Evolutionary conservation across 1,140 invertebrate species (phyloP).

Genomic region (Gryon sp.): DNA sequence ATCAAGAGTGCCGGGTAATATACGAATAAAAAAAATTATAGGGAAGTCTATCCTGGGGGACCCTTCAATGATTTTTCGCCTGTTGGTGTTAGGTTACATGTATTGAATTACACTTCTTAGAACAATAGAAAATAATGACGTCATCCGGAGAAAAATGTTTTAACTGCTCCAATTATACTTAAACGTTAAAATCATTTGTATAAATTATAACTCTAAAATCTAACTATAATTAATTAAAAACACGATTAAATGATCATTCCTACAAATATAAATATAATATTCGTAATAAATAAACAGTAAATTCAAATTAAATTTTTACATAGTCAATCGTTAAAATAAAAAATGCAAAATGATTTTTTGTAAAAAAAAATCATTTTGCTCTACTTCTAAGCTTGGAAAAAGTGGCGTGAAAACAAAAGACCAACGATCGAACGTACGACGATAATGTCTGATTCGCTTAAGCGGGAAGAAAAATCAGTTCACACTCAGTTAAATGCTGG

Average conservation of each 20-base stretch:
- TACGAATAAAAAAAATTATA: slow-evolving; percentile 16
- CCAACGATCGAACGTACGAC: slow-evolving; percentile 33
- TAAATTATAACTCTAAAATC: no score
- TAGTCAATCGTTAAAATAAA: no score
- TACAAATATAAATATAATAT: no score
- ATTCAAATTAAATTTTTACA: no score
- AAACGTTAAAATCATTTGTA: no score
- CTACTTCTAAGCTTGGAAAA: slow-evolving; percentile 18
- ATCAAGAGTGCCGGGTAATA: slow-evolving; percentile 20
- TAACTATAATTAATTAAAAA: no score
- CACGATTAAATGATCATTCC: no score
- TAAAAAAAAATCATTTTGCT: not conserved
- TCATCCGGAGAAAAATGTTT: slow-evolving; percentile 14
- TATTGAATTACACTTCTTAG: slow-evolving; percentile 45
- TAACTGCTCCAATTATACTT: slow-evolving; percentile 28
- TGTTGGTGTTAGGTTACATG: slow-evolving; percentile 30
- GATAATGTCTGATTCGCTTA: slow-evolving; percentile 53
- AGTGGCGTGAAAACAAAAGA: slow-evolving; percentile 34
- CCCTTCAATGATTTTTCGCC: slow-evolving; percentile 31
- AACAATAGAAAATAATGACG: slow-evolving; percentile 42
- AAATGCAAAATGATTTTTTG: no score
- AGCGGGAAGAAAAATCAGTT: slow-evolving; percentile 53
- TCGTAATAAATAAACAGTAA: no score
- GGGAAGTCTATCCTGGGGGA: slow-evolving; percentile 23
- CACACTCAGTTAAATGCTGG: slow-evolving; percentile 53